These are phyloP conservation scores for Lanistes nyassanus DNA, from an alignment of 1,140 invertebrate species.

Conservation along the genomic window DNA sequence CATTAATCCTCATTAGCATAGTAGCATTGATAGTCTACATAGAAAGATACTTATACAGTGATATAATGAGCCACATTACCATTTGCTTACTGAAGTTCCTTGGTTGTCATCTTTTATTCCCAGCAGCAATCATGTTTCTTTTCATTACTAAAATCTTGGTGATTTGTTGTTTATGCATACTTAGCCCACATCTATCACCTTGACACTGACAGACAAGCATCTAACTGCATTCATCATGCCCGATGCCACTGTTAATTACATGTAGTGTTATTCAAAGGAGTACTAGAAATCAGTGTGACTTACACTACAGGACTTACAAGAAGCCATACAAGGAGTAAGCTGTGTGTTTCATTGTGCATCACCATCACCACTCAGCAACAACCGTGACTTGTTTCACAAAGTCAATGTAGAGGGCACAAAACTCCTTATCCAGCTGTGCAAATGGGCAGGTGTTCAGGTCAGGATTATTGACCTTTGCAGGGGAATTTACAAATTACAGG, in stretches of 20 bases:
- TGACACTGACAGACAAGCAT: no score
- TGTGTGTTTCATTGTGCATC: slow-evolving; percentile 59
- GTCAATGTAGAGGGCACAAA: slow-evolving; percentile 59
- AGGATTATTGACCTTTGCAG: not conserved
- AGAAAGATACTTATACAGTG: no score
- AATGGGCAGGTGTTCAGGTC: slow-evolving; percentile 51
- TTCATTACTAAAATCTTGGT: not conserved
- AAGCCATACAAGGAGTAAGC: slow-evolving; percentile 46
- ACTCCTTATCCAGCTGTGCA: slow-evolving; percentile 48
- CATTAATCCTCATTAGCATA: no score
- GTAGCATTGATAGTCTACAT: no score
- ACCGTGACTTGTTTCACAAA: slow-evolving; percentile 52
- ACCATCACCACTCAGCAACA: slow-evolving; percentile 52
- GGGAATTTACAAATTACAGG: no score
- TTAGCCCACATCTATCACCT: no score
- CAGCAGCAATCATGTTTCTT: not conserved
- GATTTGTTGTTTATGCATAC: no score
- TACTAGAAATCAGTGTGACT: not conserved
- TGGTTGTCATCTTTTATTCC: not conserved
- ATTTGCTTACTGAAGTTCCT: not conserved
- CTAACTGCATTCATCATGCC: no score
- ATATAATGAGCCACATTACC: no score
- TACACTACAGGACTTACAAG: slow-evolving; percentile 42
- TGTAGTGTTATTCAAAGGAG: no score
- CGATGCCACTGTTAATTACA: no score